Conservation (phyloP, 1,140 invertebrate species). For the Yoshiicerus persimilis region DNA sequence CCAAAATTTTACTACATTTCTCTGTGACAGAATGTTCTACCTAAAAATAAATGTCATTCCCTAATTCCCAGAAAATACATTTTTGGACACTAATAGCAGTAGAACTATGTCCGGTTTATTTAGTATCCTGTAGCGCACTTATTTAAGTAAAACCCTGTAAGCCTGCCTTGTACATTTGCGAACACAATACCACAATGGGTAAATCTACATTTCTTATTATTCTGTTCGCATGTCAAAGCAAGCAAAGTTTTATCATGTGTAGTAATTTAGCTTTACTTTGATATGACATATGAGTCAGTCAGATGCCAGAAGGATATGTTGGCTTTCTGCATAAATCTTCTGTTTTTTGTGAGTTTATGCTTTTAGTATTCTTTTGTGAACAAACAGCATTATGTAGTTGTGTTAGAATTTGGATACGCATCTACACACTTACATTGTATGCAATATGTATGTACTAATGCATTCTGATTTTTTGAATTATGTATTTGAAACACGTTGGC, state of each 20-base stretch:
- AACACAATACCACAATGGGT: not conserved
- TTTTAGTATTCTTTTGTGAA: not conserved
- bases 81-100: too few relatives aligned
- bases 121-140: too few relatives aligned
- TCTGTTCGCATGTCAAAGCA: not conserved
- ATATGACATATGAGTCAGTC: not conserved
- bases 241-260: not conserved
- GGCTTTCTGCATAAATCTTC: not conserved
- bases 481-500: not conserved
- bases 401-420: not conserved
- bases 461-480: conserved; percentile 11
- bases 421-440: not conserved
- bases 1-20: too few relatives aligned
- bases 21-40: too few relatives aligned
- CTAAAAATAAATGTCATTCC: too few relatives aligned
- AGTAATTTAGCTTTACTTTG: not conserved
- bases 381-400: not conserved
- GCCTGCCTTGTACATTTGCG: not conserved
- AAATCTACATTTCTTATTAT: not conserved
- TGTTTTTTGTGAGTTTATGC: not conserved
- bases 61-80: too few relatives aligned
- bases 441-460: not conserved
- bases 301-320: not conserved
- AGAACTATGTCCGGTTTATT: too few relatives aligned
- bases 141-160: not conserved